Evolutionary conservation across 2,797 vertebrate species (phyloP).

Genomic region (Labroides dimidiatus): DNA sequence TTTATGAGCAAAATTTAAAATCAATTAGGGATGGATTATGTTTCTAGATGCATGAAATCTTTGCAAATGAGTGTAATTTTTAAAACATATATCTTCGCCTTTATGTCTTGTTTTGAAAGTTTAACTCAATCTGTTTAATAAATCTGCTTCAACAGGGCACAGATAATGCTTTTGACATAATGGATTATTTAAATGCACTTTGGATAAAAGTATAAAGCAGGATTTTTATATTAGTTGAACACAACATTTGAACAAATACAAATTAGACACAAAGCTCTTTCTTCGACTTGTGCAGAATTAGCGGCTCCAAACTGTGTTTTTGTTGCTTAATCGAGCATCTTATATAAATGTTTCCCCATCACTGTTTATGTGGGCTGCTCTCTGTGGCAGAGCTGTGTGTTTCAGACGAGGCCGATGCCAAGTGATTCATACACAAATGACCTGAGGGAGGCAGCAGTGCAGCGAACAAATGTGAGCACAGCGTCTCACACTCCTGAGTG

Average conservation of each 20-base stretch:
- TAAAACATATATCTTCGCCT: constrained; percentile 21
- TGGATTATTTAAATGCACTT: constrained; percentile 12
- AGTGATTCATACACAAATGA: constrained; percentile 79
- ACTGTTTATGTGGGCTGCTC: constrained; percentile 47
- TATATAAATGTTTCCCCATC: constrained; percentile 29
- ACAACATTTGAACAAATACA: constrained; percentile 36
- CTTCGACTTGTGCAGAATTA: constrained; percentile 33
- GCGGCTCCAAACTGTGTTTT: constrained; percentile 26
- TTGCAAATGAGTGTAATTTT: constrained; percentile 52
- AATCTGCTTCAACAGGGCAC: constrained; percentile 36
- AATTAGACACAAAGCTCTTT: constrained; percentile 9
- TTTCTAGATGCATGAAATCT: constrained; percentile 53
- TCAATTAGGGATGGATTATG: constrained; percentile 64
- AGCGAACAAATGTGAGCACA: constrained; percentile 82
- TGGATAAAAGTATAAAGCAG: constrained; percentile 16
- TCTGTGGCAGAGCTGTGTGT: constrained; percentile 57
- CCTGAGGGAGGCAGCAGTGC: constrained; percentile 90
- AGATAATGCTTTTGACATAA: constrained; percentile 45
- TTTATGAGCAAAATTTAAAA: constrained; percentile 66
- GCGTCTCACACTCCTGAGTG: constrained; percentile 67
- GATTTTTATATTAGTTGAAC: constrained; percentile 10
- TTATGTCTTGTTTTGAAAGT: constrained; percentile 45
- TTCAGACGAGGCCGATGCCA: constrained; percentile 63
- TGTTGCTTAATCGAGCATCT: constrained; percentile 41
- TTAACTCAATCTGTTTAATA: constrained; percentile 40